These are phyloP conservation scores for Campylomormyrus tamandua DNA, from an alignment of 2,113 vertebrate species.

Conservation along the genomic window DNA sequence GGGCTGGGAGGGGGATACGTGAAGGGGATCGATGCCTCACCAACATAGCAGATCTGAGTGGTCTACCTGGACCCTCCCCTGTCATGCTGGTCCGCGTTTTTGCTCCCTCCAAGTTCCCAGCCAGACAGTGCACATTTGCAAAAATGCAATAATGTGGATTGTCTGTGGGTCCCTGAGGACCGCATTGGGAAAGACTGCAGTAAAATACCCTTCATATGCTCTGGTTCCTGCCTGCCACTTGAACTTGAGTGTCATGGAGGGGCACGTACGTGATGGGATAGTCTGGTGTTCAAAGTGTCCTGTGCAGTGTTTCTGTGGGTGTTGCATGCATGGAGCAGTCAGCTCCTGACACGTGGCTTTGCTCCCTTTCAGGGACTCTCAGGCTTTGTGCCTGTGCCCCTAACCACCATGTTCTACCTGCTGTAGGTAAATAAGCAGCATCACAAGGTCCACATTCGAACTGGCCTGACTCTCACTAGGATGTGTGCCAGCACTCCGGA, in stretches of 20 bases:
- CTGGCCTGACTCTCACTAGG: not conserved
- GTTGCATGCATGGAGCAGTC: not conserved
- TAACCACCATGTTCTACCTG: not conserved
- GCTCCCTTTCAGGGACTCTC: not conserved
- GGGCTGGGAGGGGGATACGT: no score
- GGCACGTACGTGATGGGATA: not conserved
- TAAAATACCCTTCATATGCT: not conserved
- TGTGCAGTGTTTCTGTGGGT: not conserved
- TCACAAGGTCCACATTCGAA: not conserved
- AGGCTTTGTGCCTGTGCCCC: not conserved
- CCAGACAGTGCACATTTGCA: no score
- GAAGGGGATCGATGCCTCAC: not conserved
- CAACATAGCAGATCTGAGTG: not conserved
- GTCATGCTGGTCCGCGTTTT: no score
- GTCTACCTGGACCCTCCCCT: not conserved
- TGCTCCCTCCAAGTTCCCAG: no score
- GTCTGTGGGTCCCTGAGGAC: not conserved
- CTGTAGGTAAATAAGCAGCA: not conserved
- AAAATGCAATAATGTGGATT: no score
- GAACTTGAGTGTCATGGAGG: not conserved
- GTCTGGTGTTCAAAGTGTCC: not conserved
- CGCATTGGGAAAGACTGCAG: not conserved
- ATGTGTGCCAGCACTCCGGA: not conserved
- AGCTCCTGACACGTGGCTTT: not conserved
- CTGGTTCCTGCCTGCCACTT: not conserved